Conservation (phyloP, 2,797 vertebrate genomes). For the Syndactyla subalaris region DNA sequence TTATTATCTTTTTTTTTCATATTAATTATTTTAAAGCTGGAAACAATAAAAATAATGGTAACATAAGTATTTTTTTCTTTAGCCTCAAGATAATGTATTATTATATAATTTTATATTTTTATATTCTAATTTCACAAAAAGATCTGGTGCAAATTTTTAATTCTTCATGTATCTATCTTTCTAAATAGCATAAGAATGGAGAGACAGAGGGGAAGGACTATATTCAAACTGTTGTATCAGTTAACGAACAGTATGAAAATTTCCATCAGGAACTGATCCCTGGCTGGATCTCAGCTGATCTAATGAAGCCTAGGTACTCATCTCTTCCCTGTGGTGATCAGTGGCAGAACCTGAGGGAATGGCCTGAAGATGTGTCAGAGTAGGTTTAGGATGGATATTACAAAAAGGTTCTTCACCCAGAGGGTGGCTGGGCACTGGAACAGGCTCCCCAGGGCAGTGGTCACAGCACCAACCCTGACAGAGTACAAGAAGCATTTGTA, state of each 20-base stretch:
- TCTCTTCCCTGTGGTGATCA: neutral
- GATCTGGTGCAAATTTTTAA: neutral
- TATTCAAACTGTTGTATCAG: neutral
- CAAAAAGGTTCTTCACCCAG: neutral
- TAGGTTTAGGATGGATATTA: neutral
- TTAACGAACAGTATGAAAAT: neutral
- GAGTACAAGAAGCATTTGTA: neutral
- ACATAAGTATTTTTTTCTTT: neutral
- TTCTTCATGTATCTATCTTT: neutral
- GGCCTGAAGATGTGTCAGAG: neutral
- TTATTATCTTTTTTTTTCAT: neutral
- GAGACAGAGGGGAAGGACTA: neutral
- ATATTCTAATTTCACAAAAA: neutral
- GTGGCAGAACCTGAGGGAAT: neutral
- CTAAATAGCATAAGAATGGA: neutral
- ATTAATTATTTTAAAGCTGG: neutral
- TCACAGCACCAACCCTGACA: neutral
- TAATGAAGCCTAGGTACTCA: neutral
- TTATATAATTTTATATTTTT: neutral
- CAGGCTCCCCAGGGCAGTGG: neutral
- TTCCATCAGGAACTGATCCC: neutral
- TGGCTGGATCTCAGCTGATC: neutral
- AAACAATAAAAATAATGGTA: neutral
- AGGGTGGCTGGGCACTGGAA: neutral
- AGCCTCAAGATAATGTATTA: neutral